Evolutionary conservation across 2,797 vertebrate genomes (phyloP), one percentile per base, ranked within the genome.

Genomic region (Eospalax fontanierii): DNA sequence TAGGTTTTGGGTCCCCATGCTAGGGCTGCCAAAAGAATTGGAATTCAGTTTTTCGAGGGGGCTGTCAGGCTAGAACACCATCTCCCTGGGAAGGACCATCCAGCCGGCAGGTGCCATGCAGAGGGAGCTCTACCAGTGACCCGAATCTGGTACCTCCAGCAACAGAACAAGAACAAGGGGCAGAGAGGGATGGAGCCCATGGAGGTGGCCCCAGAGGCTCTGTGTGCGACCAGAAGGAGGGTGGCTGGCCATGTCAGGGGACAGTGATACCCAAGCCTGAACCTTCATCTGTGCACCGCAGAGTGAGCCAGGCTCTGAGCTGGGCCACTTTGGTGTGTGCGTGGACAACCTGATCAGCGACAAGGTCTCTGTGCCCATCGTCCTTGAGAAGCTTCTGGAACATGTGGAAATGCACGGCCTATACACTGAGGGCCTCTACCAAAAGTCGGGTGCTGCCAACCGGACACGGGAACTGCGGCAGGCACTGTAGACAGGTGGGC

Each of bases 371-470:
- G 99, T 99, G 0, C 99, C 99, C 0, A 16, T 99, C n/a, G 99
- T 99, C 91, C 98, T 99, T 98, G 99, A 99, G 98, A 99, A 99
- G 97, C 97, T 99, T 98, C 98, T 99, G 94, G 99, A 99, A 97
- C 99, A 99, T 0, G 99, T 99, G 97, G 99, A 99, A 98, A 99
- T 99, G 99, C 98, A 99, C 0, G 99, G 99, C 87, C 99, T 99
- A 61, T 99, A 99, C 98, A 99, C 99, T 0, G 99, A 99, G 96
- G 99, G 99, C 95, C 99, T 99, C 97, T 99, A 99, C 97, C 99
- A 99, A 97, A 99, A 99, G 95, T 99, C 99, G 0, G 99, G 99
- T 0, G 99, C 99, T 0, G 99, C 99, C 92, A 99, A 99, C 96
- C 99, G 99, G 18, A 99, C 99, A 71, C 99, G 99, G 97, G 99